phyloP scores from a whole-genome alignment of 2,797 vertebrate species.

The Varecia variegata region DNA sequence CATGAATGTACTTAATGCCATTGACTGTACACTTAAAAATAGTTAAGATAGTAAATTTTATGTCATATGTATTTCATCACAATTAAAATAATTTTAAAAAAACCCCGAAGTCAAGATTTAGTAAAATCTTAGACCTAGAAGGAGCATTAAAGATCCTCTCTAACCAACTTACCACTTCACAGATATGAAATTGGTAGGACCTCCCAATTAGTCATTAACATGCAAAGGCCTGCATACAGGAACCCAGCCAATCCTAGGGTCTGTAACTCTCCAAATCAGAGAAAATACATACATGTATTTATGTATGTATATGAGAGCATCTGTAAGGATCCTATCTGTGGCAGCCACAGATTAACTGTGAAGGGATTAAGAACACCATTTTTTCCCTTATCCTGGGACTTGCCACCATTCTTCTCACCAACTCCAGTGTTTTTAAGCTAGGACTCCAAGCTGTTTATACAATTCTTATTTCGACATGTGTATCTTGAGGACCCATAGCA shows the following conservation, averaged over 20 bases:
- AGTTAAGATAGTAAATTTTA: not conserved
- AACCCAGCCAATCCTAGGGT: not conserved
- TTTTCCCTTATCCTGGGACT: not conserved
- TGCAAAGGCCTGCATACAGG: not conserved
- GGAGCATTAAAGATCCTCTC: not conserved
- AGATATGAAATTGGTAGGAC: not conserved
- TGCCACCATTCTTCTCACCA: not conserved
- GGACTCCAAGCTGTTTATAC: not conserved
- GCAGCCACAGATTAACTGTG: not conserved
- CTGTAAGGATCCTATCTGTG: not conserved
- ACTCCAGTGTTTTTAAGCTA: conserved; percentile 10
- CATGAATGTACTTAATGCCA: not conserved
- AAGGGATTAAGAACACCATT: not conserved
- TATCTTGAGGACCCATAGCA: not conserved
- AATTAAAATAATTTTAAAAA: not conserved
- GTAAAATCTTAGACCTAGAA: not conserved
- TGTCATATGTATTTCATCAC: not conserved
- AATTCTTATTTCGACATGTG: conserved; percentile 16
- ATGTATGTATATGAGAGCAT: not conserved
- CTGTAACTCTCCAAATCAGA: not conserved
- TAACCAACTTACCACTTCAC: not conserved
- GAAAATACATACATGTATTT: not conserved
- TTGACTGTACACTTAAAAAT: not conserved
- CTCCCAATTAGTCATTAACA: not conserved
- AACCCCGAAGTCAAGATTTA: not conserved